Percentiles rank a stretch among this genome's conserved stretches.
Conservation (phyloP, 2,113 vertebrate species). For the Passer domesticus region DNA sequence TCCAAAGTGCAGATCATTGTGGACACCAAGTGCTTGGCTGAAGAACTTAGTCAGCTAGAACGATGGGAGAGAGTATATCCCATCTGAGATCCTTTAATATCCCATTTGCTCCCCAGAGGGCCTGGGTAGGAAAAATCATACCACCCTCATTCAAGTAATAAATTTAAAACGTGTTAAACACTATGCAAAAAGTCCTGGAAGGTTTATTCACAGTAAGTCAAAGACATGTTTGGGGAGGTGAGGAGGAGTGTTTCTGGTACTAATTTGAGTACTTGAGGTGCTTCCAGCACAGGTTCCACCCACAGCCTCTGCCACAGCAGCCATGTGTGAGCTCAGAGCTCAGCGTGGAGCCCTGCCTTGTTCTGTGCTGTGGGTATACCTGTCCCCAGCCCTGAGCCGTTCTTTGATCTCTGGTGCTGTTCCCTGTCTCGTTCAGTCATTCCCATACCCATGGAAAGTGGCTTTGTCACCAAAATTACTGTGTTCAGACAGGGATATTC, state of each 20-base stretch:
- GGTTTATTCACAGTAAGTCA: background rate
- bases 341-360: background rate
- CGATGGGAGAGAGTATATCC: background rate
- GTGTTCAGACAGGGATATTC: background rate
- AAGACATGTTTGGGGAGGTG: background rate
- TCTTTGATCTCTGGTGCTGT: accelerated
- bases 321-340: accelerated
- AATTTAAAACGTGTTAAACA: background rate
- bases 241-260: background rate
- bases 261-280: background rate
- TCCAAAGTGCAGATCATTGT: background rate
- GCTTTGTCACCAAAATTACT: background rate
- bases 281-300: background rate
- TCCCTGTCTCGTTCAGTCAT: background rate
- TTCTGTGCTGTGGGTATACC: background rate
- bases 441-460: accelerated
- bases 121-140: background rate
- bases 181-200: background rate
- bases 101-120: background rate
- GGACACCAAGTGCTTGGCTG: background rate
- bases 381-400: background rate
- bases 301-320: background rate
- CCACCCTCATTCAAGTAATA: background rate
- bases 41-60: background rate
- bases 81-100: background rate